Evolutionary conservation across 53 echinoderm and acorn worm genomes (phyloP), one percentile per base, ranked within the genome.

Genomic region (Echinometra lucunter): DNA sequence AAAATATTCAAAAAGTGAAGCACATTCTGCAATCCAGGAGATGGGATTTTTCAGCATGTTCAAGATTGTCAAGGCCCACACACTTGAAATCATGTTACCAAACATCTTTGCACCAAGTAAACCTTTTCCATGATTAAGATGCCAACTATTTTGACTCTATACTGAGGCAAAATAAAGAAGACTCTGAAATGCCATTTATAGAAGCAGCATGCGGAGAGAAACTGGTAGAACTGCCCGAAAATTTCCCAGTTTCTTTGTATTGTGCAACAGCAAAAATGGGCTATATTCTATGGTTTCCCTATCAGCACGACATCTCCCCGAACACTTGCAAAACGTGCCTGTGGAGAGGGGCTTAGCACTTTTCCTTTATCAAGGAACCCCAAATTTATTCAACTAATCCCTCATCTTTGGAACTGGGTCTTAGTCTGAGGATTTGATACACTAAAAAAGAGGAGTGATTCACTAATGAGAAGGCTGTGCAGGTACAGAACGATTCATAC

Each of bases 311-410:
- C 49, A 27, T 47, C 49, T 49, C 8, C 45, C 8, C 49, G 1
- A 30, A 37, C 63, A 32, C 23, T 12, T 90, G 90, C 85, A 85
- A 85, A 44, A 49, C 18, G 58, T 90, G 63, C 42, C 38, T 18
- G 69, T 28, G n/a, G 69, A 45, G 91, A 47, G n/a, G 69, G 91
- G 63, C 69, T 67, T 42, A 45, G 91, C 27, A 44, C 45, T 44
- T n/a, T 58, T 45, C 91, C 72, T 91, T 91, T 91, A 91, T 91
- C 69, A 13, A 9, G 45, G 45, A 91, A 91, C 35, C n/a, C 69
- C 40, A 70, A 28, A 42, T 45, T 45, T 91, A 28, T 91, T 63
- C 67, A 66, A 7, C 66, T 91, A 91, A 91, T 91, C 91, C 91
- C n/a, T 40, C 16, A 25, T 28, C 49, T 28, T 85, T 28, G 28